Conservation (phyloP, 2,797 vertebrate species). For the Heterohyrax brucei region DNA sequence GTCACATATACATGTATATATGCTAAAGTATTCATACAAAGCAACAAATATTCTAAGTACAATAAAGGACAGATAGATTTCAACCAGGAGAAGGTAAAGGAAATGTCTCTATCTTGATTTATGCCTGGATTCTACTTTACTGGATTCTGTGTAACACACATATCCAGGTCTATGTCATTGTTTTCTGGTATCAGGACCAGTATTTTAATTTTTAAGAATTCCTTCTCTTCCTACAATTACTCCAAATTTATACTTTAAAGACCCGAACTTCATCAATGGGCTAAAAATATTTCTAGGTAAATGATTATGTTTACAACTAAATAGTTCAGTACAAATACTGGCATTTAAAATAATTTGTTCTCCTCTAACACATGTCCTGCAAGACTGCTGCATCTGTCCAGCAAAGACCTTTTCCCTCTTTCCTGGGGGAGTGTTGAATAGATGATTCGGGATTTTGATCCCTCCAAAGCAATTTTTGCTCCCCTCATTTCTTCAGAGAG, state of each 20-base stretch:
- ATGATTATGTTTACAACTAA: not conserved
- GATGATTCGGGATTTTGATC: not conserved
- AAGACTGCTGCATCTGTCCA: not conserved
- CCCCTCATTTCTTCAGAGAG: slow-evolving; percentile 36
- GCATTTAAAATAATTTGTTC: not conserved
- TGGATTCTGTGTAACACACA: not conserved
- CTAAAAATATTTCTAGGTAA: not conserved
- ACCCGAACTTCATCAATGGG: slow-evolving; percentile 4
- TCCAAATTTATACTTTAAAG: slow-evolving; percentile 5
- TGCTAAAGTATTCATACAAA: not conserved
- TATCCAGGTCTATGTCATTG: not conserved
- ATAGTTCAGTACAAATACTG: slow-evolving; percentile 27
- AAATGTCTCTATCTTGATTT: not conserved
- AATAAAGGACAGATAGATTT: not conserved
- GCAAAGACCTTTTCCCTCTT: not conserved
- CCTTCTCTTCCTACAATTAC: slow-evolving; percentile 55
- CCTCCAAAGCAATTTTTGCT: not conserved
- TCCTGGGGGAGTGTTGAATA: not conserved
- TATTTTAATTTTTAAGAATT: slow-evolving; percentile 48
- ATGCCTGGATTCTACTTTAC: not conserved
- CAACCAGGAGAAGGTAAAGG: not conserved
- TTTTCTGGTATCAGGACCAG: not conserved
- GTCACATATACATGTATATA: not conserved
- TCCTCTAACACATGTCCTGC: not conserved
- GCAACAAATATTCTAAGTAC: not conserved